These are phyloP conservation scores for Cantharis rufa DNA, from an alignment of 2,888 invertebrate species.

Conservation along the genomic window DNA sequence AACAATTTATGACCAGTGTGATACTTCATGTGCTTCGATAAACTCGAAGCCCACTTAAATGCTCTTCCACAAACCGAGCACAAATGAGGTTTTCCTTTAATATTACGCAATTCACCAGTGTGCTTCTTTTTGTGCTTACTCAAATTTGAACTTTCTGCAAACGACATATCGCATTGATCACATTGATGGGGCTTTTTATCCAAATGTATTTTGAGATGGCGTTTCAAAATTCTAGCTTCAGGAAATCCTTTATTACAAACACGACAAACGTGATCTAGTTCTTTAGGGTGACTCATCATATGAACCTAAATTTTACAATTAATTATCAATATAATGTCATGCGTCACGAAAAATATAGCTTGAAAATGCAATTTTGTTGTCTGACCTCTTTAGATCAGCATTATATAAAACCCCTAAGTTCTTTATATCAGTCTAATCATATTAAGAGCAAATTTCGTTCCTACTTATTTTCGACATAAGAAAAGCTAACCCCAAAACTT, in stretches of 20 bases:
- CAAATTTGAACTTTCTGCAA: conserved; percentile 58
- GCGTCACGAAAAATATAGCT: too few relatives aligned
- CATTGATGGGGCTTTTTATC: conserved; percentile 58
- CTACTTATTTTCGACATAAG: too few relatives aligned
- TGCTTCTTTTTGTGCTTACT: conserved; percentile 59
- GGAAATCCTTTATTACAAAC: conserved; percentile 55
- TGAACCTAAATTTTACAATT: conserved; percentile 47
- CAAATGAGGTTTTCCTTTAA: conserved; percentile 55
- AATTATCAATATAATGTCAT: background rate
- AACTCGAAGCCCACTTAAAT: conserved; percentile 59
- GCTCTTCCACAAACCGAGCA: conserved; percentile 57
- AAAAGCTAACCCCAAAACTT: too few relatives aligned
- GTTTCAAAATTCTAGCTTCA: conserved; percentile 53
- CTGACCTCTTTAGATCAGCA: too few relatives aligned
- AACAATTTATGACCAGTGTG: conserved; percentile 58
- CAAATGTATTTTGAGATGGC: conserved; percentile 57
- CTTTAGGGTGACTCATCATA: conserved; percentile 55
- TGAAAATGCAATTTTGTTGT: too few relatives aligned
- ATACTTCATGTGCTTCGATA: conserved; percentile 60
- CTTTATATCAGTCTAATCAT: too few relatives aligned
- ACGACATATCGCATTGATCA: conserved; percentile 57
- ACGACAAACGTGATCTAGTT: conserved; percentile 49
- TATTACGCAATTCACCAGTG: conserved; percentile 57
- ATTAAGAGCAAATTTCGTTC: too few relatives aligned
- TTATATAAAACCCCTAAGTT: too few relatives aligned